Evolutionary conservation across 2,888 invertebrate genomes (phyloP), one percentile per base, ranked within the genome.

Genomic region (Cremastinae sp.): DNA sequence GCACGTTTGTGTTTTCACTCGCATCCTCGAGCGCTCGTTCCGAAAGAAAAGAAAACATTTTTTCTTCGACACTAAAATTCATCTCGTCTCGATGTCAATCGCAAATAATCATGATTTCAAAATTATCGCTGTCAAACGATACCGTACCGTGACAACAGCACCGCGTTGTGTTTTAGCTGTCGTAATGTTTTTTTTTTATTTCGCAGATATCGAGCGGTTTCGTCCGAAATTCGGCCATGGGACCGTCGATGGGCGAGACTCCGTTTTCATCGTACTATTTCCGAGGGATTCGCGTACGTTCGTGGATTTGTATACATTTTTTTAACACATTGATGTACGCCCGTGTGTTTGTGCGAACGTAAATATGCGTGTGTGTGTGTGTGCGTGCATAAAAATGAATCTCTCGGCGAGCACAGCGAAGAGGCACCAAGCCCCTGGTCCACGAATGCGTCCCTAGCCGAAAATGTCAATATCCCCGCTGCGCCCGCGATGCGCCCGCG

Each of bases 391-490:
- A 59, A 22, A 72, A 75, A 61, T 78, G 64, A 43, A 66, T 66
- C 58, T 61, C 58, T 61, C 22, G 51, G 61, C 43, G 53, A 72
- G 62, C 41, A 59, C 69, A 56, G 61, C 65, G 70, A 34, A 80
- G 28, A 28, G n/a, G 78, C 73, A 78, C 71, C 78, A 69, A 77
- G 76, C 75, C 77, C 72, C 79, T 79, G 79, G 79, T 78, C 75
- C 78, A 82, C 85, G 84, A 85, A 84, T 86, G 86, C 87, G 86
- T 84, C 86, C 84, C 85, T 85, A 84, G 82, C 86, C 88, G 84
- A 87, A 88, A 88, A 88, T 88, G 88, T 88, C 88, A 86, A 88
- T 89, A 88, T 88, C 86, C 86, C 79, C 72, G 78, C 78, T 79
- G 84, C 84, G 82, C 80, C 83, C 83, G 82, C 83, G 84, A 84